These are phyloP conservation scores for Apostichopus californicus DNA, from an alignment of 35 echinoderm and acorn worm species.

Conservation along the genomic window DNA sequence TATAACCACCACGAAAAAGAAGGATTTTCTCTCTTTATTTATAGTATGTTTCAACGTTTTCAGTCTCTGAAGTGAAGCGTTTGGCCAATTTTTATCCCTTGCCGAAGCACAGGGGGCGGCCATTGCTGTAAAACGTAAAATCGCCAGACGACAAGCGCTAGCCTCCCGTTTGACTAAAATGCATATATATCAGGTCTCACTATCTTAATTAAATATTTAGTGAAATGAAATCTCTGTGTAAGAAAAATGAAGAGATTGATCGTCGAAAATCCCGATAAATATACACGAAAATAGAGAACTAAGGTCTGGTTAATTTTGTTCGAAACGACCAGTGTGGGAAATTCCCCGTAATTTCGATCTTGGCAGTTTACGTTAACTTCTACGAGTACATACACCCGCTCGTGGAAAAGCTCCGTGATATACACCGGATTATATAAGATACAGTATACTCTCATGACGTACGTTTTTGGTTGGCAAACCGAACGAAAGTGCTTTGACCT, in stretches of 20 bases:
- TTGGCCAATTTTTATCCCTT: constrained; percentile 44
- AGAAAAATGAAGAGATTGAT: neutral
- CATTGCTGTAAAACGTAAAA: neutral
- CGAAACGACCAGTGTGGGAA: neutral
- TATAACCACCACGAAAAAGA: neutral
- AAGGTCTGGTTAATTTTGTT: neutral
- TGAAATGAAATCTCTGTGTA: neutral
- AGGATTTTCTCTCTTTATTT: neutral
- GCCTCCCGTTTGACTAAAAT: constrained; percentile 1
- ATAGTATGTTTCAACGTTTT: neutral
- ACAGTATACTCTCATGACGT: too few species aligned
- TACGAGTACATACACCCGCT: too few species aligned
- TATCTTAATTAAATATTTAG: neutral
- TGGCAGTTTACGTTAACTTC: neutral
- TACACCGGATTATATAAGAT: too few species aligned
- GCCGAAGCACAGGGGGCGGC: constrained; percentile 41
- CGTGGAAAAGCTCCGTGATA: too few species aligned
- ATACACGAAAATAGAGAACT: neutral
- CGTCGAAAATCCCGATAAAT: neutral
- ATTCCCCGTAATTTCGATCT: constrained; percentile 6
- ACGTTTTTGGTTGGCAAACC: too few species aligned
- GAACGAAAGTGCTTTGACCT: too few species aligned
- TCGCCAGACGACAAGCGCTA: constrained; percentile 35
- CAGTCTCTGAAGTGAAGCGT: constrained; percentile 18
- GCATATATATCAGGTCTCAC: neutral